Percentiles rank a stretch among this genome's conserved stretches.
Conservation (phyloP, 2,797 vertebrate species). For the Chromis chromis region DNA sequence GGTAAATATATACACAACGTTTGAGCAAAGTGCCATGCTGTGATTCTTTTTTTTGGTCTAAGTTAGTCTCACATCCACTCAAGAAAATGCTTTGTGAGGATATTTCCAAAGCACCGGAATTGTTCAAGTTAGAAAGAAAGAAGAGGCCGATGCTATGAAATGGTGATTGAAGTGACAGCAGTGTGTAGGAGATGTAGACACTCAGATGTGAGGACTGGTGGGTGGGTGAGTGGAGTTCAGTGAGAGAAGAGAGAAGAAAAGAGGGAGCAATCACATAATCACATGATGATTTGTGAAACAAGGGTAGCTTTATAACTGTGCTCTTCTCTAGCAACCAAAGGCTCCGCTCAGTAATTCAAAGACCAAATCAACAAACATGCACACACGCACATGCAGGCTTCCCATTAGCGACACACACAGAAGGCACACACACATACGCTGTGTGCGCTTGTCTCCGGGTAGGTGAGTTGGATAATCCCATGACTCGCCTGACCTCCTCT, state of each 20-base stretch:
- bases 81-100: not conserved
- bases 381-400: constrained; percentile 20
- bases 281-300: constrained; percentile 72
- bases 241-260: constrained; percentile 35
- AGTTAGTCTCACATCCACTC: not conserved
- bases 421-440: constrained; percentile 27
- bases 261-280: constrained; percentile 56
- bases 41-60: not conserved
- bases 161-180: constrained; percentile 53
- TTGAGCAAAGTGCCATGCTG: not conserved
- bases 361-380: constrained; percentile 47
- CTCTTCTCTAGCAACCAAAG: constrained; percentile 60
- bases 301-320: constrained; percentile 69
- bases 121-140: not conserved
- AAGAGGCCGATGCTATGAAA: constrained; percentile 6
- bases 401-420: constrained; percentile 30
- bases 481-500: constrained; percentile 81
- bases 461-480: constrained; percentile 84
- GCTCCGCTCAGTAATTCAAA: constrained; percentile 58
- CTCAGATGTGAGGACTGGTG: constrained; percentile 28
- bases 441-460: constrained; percentile 67
- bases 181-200: constrained; percentile 42
- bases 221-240: constrained; percentile 24
- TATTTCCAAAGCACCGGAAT: not conserved
- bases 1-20: not conserved